Conservation (phyloP, 2,888 invertebrate species). For the Lasioglossum oenotherae region DNA sequence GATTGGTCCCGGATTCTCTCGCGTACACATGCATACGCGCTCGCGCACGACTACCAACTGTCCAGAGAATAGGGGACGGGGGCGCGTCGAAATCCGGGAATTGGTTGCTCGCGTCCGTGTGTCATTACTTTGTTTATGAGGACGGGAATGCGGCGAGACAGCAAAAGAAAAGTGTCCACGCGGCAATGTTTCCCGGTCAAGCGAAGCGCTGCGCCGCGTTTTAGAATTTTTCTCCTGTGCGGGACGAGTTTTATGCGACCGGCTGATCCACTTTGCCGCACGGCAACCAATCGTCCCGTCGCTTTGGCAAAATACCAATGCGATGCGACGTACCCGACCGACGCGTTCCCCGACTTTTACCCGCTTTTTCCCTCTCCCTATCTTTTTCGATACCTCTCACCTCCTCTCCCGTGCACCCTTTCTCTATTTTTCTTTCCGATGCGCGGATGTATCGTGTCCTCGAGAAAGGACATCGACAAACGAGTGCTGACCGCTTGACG, state of each 20-base stretch:
- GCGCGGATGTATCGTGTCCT: neutral
- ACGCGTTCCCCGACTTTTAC: slow-evolving; percentile 2
- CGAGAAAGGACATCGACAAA: neutral
- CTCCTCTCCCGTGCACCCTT: neutral
- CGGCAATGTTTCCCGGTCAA: slow-evolving; percentile 74
- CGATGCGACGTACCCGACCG: slow-evolving; percentile 49
- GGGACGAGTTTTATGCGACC: slow-evolving; percentile 63
- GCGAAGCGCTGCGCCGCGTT: slow-evolving; percentile 56
- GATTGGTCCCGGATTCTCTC: neutral
- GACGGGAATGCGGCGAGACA: slow-evolving; percentile 75
- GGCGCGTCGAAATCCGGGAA: slow-evolving; percentile 63
- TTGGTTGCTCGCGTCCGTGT: slow-evolving; percentile 70
- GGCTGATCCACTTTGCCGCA: slow-evolving; percentile 70
- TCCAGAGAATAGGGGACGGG: neutral
- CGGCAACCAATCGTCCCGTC: slow-evolving; percentile 65
- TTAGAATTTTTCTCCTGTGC: slow-evolving; percentile 57
- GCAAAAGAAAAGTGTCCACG: slow-evolving; percentile 75
- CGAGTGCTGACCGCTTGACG: neutral
- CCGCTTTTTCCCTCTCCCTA: neutral
- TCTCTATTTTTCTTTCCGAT: neutral
- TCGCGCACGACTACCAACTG: slow-evolving; percentile 9
- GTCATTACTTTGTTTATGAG: slow-evolving; percentile 82
- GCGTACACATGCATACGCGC: neutral
- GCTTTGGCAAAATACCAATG: slow-evolving; percentile 72
- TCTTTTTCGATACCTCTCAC: neutral